Evolutionary conservation across 2,113 vertebrate species (phyloP), one percentile per base, ranked within the genome.

Genomic region (Lynx canadensis): DNA sequence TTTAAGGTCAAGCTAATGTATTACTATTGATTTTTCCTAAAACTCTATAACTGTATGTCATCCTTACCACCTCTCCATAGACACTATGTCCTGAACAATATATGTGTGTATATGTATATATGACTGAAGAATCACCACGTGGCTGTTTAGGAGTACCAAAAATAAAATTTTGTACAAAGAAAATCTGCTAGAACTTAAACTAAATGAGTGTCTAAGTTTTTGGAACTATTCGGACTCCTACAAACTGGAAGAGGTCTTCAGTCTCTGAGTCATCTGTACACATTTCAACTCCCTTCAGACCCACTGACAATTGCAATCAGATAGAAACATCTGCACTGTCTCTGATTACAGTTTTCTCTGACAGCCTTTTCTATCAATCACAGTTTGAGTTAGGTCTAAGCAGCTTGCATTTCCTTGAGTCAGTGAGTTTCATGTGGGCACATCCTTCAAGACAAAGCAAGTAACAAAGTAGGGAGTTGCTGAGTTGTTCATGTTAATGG

Each of bases 171-270:
- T 89, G 5, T 78, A 76, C 33, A 21, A 86, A 82, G 38, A 94
- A 94, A 85, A 94, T 52, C 68, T 80, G 36, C 55, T 87, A 95
- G 94, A 88, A 78, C 27, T 33, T 81, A 95, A 91, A 91, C 74
- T 63, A 96, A 97, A 91, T 66, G 41, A 76, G 50, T 31, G 31
- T 78, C 55, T 50, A 66, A 73, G 33, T 92, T 92, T 84, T 0
- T 16, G 48, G 19, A 23, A 85, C 31, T 27, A 41, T 36, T 81
- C 36, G 60, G 76, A 81, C 55, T 89, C 80, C 21, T 3, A 89
- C 78, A 92, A 92, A 92, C 27, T 33, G 50, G 45, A 95, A 65
- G n/a, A 48, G 16, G 60, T 48, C 84, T 68, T 90, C 16, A 4
- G 16, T 33, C 29, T 94, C 57, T 38, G 31, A 33, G 36, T 76